phyloP scores from a whole-genome alignment of 2,113 vertebrate species.

The Seriola aureovittata region DNA sequence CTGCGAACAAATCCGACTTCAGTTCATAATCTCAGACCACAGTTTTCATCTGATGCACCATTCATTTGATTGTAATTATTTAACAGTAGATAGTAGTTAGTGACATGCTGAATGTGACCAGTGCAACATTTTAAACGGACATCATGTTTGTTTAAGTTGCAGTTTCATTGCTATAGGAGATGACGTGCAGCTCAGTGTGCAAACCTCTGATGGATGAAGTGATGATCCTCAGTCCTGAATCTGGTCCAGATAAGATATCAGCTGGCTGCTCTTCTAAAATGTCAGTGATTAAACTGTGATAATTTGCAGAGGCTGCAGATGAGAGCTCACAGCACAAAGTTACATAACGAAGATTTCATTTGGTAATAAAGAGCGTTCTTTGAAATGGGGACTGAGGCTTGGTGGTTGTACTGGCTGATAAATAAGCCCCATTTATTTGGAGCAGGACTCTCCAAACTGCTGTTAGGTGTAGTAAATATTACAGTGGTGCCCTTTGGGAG shows the following conservation, averaged over 20 bases:
- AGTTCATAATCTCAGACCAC: too few species aligned
- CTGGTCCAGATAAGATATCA: background rate
- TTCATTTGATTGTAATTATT: too few species aligned
- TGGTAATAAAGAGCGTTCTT: slow-evolving; percentile 7
- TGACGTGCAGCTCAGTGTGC: background rate
- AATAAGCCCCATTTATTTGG: slow-evolving; percentile 34
- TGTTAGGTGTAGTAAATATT: slow-evolving; percentile 38
- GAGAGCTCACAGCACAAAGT: slow-evolving; percentile 1
- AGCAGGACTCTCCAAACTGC: background rate
- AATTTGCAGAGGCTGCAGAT: background rate
- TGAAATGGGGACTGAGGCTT: slow-evolving; percentile 19
- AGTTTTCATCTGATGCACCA: too few species aligned
- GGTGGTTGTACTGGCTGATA: slow-evolving; percentile 46
- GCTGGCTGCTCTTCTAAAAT: background rate
- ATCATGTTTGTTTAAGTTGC: background rate
- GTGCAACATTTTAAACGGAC: too few species aligned
- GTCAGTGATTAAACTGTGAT: background rate
- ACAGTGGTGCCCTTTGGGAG: slow-evolving; percentile 26
- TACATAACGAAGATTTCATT: slow-evolving; percentile 44
- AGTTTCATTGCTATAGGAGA: background rate
- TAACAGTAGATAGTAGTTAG: too few species aligned
- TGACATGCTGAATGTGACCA: too few species aligned
- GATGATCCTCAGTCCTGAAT: background rate
- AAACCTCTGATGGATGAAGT: too few species aligned
- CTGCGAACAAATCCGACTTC: too few species aligned